Evolutionary conservation across 2,888 invertebrate genomes (phyloP).

Genomic region (Iphiclides podalirius): DNA sequence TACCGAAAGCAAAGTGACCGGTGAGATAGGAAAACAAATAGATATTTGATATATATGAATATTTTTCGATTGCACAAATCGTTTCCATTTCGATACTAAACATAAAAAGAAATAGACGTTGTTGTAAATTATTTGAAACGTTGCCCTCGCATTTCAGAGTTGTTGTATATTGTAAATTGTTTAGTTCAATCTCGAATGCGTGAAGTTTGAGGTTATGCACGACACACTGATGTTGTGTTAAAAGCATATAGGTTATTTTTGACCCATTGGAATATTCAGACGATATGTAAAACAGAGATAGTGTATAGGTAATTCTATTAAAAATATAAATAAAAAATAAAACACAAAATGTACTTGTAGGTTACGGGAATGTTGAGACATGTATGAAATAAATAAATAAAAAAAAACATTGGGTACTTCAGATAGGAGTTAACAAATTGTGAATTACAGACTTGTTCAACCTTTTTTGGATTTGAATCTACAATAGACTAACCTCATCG

Average conservation of each 20-base stretch:
- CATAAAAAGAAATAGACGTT: conserved; percentile 3
- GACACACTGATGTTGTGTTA: conserved; percentile 39
- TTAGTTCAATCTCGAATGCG: conserved; percentile 46
- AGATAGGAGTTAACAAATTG: conserved; percentile 72
- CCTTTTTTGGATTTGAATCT: conserved; percentile 78
- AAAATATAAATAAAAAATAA: conserved; percentile 57
- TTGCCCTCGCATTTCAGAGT: conserved; percentile 72
- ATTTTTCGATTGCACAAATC: conserved; percentile 63
- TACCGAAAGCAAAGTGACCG: conserved; percentile 30
- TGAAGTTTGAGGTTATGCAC: conserved; percentile 46
- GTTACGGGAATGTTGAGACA: conserved; percentile 76
- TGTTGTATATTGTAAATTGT: conserved; percentile 56
- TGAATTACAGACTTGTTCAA: conserved; percentile 71
- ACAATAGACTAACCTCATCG: conserved; percentile 75
- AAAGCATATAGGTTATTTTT: conserved; percentile 59
- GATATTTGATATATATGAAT: conserved; percentile 42
- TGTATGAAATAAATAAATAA: conserved; percentile 45
- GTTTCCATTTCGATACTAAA: conserved; percentile 50
- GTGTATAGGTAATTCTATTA: conserved; percentile 71
- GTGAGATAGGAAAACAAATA: conserved; percentile 46
- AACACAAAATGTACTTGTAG: conserved; percentile 76
- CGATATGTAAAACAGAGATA: conserved; percentile 69
- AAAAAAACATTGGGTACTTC: conserved; percentile 63
- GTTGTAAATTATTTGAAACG: conserved; percentile 47
- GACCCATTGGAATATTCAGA: conserved; percentile 68